Conservation (phyloP, 1,140 invertebrate genomes). For the Caenorhabditis tropicalis region DNA sequence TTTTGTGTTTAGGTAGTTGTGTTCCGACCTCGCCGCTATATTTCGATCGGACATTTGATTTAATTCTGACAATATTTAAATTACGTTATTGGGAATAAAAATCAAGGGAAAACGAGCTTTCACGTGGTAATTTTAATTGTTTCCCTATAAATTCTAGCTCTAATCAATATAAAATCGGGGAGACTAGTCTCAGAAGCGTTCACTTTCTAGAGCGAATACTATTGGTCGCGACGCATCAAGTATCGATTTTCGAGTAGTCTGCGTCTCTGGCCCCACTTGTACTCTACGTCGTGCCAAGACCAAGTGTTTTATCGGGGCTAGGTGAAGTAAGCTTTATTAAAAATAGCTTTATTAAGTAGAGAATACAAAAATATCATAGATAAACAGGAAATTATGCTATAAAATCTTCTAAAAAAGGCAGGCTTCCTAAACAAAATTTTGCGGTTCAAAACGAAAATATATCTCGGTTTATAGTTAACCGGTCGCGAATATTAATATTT, state of each 20-base stretch:
- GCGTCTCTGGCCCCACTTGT: background rate
- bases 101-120: background rate
- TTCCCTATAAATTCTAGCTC: too few species aligned
- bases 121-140: too few species aligned
- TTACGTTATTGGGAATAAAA: too few species aligned
- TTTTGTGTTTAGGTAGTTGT: background rate
- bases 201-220: background rate
- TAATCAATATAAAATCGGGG: background rate
- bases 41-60: constrained; percentile 32
- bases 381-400: too few species aligned
- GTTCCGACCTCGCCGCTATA: background rate
- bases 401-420: too few species aligned
- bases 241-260: constrained; percentile 20
- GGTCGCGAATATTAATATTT: too few species aligned
- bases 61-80: background rate
- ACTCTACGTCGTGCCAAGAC: constrained; percentile 6
- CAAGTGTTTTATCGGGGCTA: background rate
- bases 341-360: too few species aligned
- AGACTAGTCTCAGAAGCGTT: background rate
- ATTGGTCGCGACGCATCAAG: background rate
- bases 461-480: too few species aligned
- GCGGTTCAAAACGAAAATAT: too few species aligned
- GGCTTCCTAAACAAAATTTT: too few species aligned
- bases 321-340: background rate
- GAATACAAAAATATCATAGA: too few species aligned